Evolutionary conservation across 2,888 invertebrate species (phyloP), one percentile per base, ranked within the genome.

Genomic region (Scaptomyza flava): DNA sequence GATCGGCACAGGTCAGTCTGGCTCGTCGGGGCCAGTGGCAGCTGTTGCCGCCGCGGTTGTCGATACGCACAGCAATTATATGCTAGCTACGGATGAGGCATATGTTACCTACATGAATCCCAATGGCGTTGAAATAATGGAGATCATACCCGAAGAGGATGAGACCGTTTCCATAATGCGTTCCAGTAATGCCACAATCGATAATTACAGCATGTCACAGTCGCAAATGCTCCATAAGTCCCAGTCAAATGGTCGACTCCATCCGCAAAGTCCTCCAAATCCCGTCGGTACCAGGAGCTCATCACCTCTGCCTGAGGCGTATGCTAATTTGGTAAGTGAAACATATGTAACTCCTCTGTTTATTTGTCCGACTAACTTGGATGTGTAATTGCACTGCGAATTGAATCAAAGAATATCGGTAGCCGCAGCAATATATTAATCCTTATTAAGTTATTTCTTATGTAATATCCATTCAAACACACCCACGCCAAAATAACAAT

Each of bases 81-180:
- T 92, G 89, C 72, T 90, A 48, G 85, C 91, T 17, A 88, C 90
- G 6, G 91, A 91, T 63, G 91, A 91, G 58, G 86, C 92, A 3
- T 91, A 90, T 52, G 90, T 90, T 3, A 91, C 91, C 0, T 90
- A 90, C 41, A 88, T 92, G 17, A 92, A 91, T 81, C 90, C 91
- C 2, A 91, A 91, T 74, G 91, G 91, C 0, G 91, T 92, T 8
- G 91, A 92, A 68, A 92, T 92, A 23, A 92, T 92, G 91, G 91
- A 92, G 72, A 92, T 92, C 17, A 92, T 92, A 66, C 91, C 92
- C 34, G 91, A 92, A 63, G 91, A 92, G 72, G 91, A 92, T 67
- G 92, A 92, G 68, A 91, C 85, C 12, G 64, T 89, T 23, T 92
- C 92, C 7, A 76, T 91, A 12, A 86, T 91, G 81, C 90, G 91